phyloP scores from a whole-genome alignment of 2,113 vertebrate genomes.

The Cranoglanis bouderius region DNA sequence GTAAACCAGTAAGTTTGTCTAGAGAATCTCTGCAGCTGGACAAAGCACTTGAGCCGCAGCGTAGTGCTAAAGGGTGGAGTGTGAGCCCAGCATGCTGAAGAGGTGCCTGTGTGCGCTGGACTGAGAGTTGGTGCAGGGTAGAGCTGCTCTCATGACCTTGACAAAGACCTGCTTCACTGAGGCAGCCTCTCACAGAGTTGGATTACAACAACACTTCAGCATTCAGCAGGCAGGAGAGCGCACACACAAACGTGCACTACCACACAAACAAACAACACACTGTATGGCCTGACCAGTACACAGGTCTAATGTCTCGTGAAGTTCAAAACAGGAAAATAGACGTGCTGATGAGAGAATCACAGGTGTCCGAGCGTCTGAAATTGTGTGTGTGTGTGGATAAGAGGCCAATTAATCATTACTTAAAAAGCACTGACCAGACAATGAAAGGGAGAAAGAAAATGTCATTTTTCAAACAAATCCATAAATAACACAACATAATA shows the following conservation, averaged over 20 bases:
- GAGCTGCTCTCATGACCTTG: slow-evolving; percentile 58
- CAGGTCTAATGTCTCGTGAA: not conserved
- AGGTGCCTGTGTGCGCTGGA: not conserved
- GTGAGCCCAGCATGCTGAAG: slow-evolving; percentile 4
- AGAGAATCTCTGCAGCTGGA: not conserved
- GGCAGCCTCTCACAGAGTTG: slow-evolving; percentile 43
- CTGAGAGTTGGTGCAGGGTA: slow-evolving; percentile 20
- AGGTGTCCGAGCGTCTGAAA: not conserved
- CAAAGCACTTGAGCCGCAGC: not conserved
- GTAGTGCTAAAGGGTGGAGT: not conserved
- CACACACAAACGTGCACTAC: slow-evolving; percentile 1
- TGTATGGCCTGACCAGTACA: not conserved
- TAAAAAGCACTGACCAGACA: not conserved
- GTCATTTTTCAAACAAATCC: not conserved
- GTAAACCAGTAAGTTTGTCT: not conserved
- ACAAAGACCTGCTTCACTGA: slow-evolving; percentile 55
- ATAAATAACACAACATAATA: no score
- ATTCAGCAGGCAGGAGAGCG: slow-evolving; percentile 30
- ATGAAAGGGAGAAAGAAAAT: not conserved
- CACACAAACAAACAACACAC: slow-evolving; percentile 1
- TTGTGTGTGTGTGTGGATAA: not conserved
- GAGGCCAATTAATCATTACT: not conserved
- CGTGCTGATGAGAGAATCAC: not conserved
- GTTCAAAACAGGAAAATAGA: not conserved
- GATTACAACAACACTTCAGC: slow-evolving; percentile 56